Conservation (phyloP, 2,888 invertebrate genomes). For the Troides helena region DNA sequence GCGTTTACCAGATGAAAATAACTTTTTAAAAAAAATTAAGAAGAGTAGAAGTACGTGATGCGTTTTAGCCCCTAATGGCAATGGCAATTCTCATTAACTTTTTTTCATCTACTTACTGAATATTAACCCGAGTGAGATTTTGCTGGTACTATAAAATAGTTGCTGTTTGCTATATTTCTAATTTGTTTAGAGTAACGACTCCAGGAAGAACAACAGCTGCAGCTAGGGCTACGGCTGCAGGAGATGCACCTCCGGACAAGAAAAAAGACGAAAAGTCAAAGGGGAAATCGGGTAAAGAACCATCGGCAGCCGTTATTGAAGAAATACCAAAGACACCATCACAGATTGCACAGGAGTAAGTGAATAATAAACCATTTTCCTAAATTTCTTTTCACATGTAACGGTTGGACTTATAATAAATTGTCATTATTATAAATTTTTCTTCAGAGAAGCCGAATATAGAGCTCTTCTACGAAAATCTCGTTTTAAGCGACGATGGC, state of each 20-base stretch:
- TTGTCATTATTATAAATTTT: neutral
- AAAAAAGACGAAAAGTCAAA: constrained; percentile 38
- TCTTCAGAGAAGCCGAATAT: constrained; percentile 52
- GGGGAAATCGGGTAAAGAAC: constrained; percentile 34
- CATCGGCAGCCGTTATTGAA: constrained; percentile 40
- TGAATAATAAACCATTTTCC: neutral
- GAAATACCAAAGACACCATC: constrained; percentile 50
- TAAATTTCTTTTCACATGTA: neutral
- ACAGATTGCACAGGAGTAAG: constrained; percentile 46
- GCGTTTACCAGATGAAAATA: too few relatives aligned
- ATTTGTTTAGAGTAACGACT: neutral
- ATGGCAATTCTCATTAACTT: too few relatives aligned
- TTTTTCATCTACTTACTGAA: too few relatives aligned
- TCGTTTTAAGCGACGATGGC: constrained; percentile 63
- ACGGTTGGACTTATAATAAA: neutral
- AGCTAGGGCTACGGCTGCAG: constrained; percentile 35
- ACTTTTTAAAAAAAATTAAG: too few relatives aligned
- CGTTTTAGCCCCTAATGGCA: too few relatives aligned
- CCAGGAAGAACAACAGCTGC: neutral
- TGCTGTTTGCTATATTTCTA: neutral
- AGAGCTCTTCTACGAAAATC: constrained; percentile 51
- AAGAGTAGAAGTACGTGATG: too few relatives aligned
- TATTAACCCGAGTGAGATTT: too few relatives aligned
- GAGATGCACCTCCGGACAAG: constrained; percentile 41
- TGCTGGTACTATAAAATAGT: too few relatives aligned